These are phyloP conservation scores for Spialia ferax DNA, from an alignment of 2,888 invertebrate genomes.

Conservation along the genomic window DNA sequence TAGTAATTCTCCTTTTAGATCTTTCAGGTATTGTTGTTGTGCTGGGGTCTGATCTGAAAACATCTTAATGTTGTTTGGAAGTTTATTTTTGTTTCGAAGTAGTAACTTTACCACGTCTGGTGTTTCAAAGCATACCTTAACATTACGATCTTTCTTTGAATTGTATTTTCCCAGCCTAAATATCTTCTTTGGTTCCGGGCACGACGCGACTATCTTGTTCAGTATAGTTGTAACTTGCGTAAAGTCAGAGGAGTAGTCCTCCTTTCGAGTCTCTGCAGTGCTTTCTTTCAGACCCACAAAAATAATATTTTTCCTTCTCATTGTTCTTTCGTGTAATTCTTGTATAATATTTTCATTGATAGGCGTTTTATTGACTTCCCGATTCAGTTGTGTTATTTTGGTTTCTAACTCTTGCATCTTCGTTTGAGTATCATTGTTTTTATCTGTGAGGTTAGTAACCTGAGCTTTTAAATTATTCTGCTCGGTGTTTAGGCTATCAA, in stretches of 20 bases:
- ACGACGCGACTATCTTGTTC: not conserved
- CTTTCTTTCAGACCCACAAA: constrained; percentile 10
- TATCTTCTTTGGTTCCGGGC: constrained; percentile 10
- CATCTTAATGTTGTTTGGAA: not conserved
- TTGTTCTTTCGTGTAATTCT: constrained; percentile 19
- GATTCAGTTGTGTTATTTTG: not conserved
- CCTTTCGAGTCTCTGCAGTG: not conserved
- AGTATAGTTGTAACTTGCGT: not conserved
- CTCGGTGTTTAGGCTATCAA: constrained; percentile 10
- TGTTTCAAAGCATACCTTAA: constrained; percentile 24
- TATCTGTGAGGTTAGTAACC: constrained; percentile 10
- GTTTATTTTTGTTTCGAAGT: constrained; percentile 22
- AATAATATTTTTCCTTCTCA: constrained; percentile 19
- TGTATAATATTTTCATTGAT: constrained; percentile 13
- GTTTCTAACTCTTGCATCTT: not conserved
- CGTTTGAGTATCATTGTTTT: not conserved
- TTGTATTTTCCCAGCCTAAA: constrained; percentile 17
- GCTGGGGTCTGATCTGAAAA: constrained; percentile 8
- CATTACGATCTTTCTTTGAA: constrained; percentile 7
- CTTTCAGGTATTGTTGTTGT: constrained; percentile 13
- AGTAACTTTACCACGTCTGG: not conserved
- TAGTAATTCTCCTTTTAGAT: not conserved
- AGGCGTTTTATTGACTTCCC: not conserved
- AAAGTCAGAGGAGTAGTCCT: not conserved
- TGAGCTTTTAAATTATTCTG: constrained; percentile 16